Conservation (phyloP, 2,888 invertebrate species). For the Chamaedrilus cognettii region DNA sequence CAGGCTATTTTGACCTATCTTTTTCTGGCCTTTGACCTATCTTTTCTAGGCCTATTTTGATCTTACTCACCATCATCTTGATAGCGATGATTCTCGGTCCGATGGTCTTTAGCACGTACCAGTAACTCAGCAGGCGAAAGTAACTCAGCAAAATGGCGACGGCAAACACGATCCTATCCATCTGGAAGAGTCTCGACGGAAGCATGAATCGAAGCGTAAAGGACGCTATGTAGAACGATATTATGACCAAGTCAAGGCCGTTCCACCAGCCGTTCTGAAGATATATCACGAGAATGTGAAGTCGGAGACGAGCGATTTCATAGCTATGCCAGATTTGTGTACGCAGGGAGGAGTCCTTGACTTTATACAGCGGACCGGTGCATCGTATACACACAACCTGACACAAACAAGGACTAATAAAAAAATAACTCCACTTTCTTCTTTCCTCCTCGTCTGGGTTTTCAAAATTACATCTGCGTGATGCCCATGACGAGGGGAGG, state of each 20-base stretch:
- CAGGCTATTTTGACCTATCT: too few relatives aligned
- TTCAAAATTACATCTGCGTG: too few relatives aligned
- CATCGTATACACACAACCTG: slow-evolving; percentile 5
- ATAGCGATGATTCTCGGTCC: slow-evolving; percentile 33
- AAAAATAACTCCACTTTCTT: background rate
- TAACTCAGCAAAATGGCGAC: slow-evolving; percentile 32
- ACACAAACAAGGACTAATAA: background rate
- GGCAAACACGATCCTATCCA: slow-evolving; percentile 23
- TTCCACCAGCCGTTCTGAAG: slow-evolving; percentile 28
- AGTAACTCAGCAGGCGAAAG: slow-evolving; percentile 25
- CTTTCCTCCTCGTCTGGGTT: too few relatives aligned
- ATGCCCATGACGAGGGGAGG: too few relatives aligned
- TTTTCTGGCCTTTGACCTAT: too few relatives aligned
- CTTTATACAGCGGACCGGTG: slow-evolving; percentile 23
- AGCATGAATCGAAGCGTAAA: slow-evolving; percentile 23
- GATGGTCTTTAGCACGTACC: slow-evolving; percentile 23
- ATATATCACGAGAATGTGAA: slow-evolving; percentile 14
- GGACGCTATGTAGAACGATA: slow-evolving; percentile 12
- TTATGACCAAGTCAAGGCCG: slow-evolving; percentile 17
- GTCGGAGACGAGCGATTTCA: slow-evolving; percentile 19
- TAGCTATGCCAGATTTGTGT: slow-evolving; percentile 22
- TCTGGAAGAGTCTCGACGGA: slow-evolving; percentile 5
- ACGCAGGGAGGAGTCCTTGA: slow-evolving; percentile 3
- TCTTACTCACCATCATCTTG: slow-evolving; percentile 26
- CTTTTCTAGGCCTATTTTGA: too few relatives aligned